Base-by-base conservation (phyloP, 2,888 invertebrate species). In the Diaphora mendica region DNA sequence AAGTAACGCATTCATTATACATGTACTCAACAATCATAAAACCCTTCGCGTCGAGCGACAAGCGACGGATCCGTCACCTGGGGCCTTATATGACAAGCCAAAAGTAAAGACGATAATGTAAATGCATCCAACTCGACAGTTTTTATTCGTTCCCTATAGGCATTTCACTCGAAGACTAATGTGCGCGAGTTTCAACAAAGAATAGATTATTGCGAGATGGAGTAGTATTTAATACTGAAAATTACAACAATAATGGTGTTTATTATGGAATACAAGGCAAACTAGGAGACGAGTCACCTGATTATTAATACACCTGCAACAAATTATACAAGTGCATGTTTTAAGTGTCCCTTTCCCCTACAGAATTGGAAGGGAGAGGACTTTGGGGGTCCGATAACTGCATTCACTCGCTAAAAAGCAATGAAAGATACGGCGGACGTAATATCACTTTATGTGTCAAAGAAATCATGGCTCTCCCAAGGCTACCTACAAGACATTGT, bases 71-170 rank as follows among this genome's bases (percentile, higher is more conserved):
- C 75, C 67, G 75, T 86, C 84, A 85, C 90, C 83, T 88, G 77
- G 64, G 89, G 84, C 88, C 84, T 71, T 75, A 77, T 83, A 86
- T 88, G 88, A 90, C 88, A 86, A 87, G 81, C 82, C 85, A 85
- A 85, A 85, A 88, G 87, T 85, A 84, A 89, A 89, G 86, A 88
- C 84, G 87, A 85, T 91, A 91, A 91, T 91, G 88, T 88, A 88
- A 88, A 89, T 89, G 88, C 89, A 89, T 89, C 85, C 83, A 88
- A 87, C 82, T 84, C 83, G 64, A 79, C 80, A 80, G 79, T 85
- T 86, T 88, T 89, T 85, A 83, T 78, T 83, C 82, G 82, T 85
- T 82, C 83, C 80, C 83, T 79, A 84, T 30, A 62, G 26, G 8
- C 85, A 89, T 89, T 85, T 80, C 85, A 85, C 87, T 82, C 76